Evolutionary conservation across 2,888 invertebrate genomes (phyloP), one percentile per base, ranked within the genome.

Genomic region (Endotricha flammealis): DNA sequence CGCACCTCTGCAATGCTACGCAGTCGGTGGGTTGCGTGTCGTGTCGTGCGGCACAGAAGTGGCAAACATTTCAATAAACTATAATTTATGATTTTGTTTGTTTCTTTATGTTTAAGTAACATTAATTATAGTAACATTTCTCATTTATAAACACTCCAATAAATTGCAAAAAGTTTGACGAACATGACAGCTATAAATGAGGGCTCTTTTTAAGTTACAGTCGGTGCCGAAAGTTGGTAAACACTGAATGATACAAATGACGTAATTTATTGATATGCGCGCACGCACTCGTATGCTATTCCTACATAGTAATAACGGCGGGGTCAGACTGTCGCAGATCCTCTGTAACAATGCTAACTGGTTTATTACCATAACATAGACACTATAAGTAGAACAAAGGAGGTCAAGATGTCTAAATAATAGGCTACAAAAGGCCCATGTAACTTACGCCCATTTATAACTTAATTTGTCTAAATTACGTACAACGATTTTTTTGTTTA

Each of bases 331-430:
- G 49, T 55, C 51, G 59, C 59, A 69, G 54, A 79, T 78, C 75
- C 70, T 74, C 75, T 41, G 47, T 46, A 73, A 81, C 82, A 85
- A 85, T 85, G 83, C 73, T 75, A 83, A 83, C 85, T 62, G 52
- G 77, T 80, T 73, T 59, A 82, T 85, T 85, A 80, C 67, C 82
- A 82, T 83, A 79, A 69, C 60, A 59, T 65, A 53, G 68, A 69
- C 60, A 63, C 62, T 70, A 69, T 73, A 79, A 73, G 59, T 79
- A 52, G 79, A 76, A 69, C 80, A 72, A 58, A 62, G 70, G 77
- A 80, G 83, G 79, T 53, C 68, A 61, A 50, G 59, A 64, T 57
- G 56, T 39, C 35, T 49, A 49, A 46, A 40, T 40, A 37, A 42
- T 20, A 20, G 16, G 16, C 16, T 16, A 16, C 16, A 16, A 16